Base-by-base conservation (phyloP, 2,888 invertebrate species). In the Eupsilia transversa region DNA sequence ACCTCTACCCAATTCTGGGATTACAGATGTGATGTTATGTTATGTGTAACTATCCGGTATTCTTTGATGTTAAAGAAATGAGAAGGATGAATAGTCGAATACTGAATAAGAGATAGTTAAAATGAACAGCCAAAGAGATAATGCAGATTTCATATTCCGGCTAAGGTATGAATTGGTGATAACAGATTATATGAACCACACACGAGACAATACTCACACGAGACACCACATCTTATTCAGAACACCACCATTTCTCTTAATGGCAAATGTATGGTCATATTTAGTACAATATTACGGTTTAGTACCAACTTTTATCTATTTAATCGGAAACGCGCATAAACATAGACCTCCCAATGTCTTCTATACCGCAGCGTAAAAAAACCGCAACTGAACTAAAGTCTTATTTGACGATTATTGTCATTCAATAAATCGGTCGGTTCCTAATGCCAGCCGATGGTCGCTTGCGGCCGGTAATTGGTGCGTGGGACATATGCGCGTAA, bases 401-500 rank as follows among this genome's bases (percentile, higher is more conserved):
- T 57, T 6, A 70, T 77, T 80, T 84, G 67, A 84, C 86, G 86
- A 86, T 86, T 80, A 86, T 86, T 86, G 84, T 81, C 84, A 70
- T 80, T 73, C 75, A 80, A 86, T 85, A 85, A 86, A 86, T 72
- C 69, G 73, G 66, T 72, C 69, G 69, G 64, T 70, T 64, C 54
- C 35, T 71, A 70, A 72, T 35, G 72, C 46, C 61, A 35, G 69
- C 46, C 41, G 65, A 57, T 33, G 57, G 64, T 60, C 61, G 66
- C n/a, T 27, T 30, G 72, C 59, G 56, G 56, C 52, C 46, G 33
- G 82, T 83, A 73, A 83, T 84, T 85, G 85, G 77, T 71, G 74
- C 66, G 77, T 74, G 77, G 90, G 91, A 57, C 52, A 64, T 23
- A 88, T 87, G 88, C 85, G 83, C 88, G 89, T 95, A 94, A 95